Conservation (phyloP, 1,140 invertebrate genomes). For the Holcopasites calliopsidis region DNA sequence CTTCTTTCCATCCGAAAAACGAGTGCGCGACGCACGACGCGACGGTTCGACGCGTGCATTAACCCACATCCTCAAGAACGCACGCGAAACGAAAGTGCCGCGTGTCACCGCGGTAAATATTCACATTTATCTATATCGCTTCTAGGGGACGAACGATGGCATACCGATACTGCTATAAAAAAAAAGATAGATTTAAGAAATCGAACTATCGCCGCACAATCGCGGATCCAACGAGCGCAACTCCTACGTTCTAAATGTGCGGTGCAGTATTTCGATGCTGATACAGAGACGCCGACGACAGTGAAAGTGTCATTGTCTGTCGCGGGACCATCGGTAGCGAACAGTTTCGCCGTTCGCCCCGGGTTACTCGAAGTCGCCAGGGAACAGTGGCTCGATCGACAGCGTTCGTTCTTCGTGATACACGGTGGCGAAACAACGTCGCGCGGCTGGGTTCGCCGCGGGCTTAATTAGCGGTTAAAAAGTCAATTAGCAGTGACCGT, state of each 20-base stretch:
- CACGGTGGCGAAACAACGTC: constrained; percentile 37
- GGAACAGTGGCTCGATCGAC: constrained; percentile 21
- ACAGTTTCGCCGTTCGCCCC: constrained; percentile 1
- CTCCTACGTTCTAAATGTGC: neutral
- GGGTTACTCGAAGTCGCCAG: constrained; percentile 1
- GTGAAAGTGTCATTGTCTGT: constrained; percentile 21
- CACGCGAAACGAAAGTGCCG: constrained; percentile 38
- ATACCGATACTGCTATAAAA: too few species aligned
- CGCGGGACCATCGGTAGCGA: neutral
- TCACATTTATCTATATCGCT: too few species aligned
- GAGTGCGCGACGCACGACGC: constrained; percentile 5
- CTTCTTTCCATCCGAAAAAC: constrained; percentile 34
- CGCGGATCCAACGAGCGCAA: neutral
- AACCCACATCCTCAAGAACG: constrained; percentile 58
- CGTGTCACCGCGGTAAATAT: too few species aligned
- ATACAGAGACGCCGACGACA: neutral
- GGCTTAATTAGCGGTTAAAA: constrained; percentile 69
- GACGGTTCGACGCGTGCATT: constrained; percentile 52
- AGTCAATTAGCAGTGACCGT: constrained; percentile 70
- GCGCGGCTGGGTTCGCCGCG: constrained; percentile 37
- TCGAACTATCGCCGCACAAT: too few species aligned
- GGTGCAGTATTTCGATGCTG: neutral
- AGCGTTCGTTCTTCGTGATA: neutral
- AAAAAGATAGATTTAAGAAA: too few species aligned
- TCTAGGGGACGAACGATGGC: too few species aligned